Evolutionary conservation across 1,140 invertebrate genomes (phyloP).

Genomic region (Drosophila equinoxialis): DNA sequence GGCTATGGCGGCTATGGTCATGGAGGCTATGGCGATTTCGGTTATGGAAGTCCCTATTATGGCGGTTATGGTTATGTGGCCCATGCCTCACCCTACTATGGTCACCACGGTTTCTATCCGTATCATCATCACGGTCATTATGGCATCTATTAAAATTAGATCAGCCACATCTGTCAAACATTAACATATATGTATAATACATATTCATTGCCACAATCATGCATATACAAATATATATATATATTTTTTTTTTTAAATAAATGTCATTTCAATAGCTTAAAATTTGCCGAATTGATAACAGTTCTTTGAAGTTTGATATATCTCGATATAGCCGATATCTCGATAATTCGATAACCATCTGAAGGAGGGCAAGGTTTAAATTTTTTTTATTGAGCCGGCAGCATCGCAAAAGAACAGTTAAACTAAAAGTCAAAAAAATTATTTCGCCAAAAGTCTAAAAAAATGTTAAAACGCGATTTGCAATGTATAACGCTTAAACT

Average conservation of each 20-base stretch:
- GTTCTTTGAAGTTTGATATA: background rate
- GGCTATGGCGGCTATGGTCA: constrained; percentile 53
- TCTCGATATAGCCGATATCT: no score
- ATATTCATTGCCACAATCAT: constrained; percentile 40
- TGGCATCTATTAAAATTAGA: constrained; percentile 58
- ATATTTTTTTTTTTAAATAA: constrained; percentile 30
- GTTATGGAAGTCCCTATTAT: constrained; percentile 62
- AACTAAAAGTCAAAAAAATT: background rate
- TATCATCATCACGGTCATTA: constrained; percentile 70
- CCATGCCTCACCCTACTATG: constrained; percentile 64
- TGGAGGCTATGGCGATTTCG: constrained; percentile 44
- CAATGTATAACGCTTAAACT: constrained; percentile 55
- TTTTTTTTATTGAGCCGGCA: background rate
- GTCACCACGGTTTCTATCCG: constrained; percentile 69
- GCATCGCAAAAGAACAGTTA: constrained; percentile 3
- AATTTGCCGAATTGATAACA: background rate
- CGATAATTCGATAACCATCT: background rate
- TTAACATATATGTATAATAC: constrained; percentile 7
- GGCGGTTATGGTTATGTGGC: constrained; percentile 60
- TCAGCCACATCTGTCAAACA: constrained; percentile 7
- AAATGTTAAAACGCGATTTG: constrained; percentile 59
- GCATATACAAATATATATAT: constrained; percentile 10
- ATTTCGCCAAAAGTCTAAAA: no score
- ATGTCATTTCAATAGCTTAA: constrained; percentile 38
- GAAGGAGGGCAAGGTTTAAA: background rate